phyloP scores from a whole-genome alignment of 2,888 invertebrate species.

The Hymenopus coronatus region DNA sequence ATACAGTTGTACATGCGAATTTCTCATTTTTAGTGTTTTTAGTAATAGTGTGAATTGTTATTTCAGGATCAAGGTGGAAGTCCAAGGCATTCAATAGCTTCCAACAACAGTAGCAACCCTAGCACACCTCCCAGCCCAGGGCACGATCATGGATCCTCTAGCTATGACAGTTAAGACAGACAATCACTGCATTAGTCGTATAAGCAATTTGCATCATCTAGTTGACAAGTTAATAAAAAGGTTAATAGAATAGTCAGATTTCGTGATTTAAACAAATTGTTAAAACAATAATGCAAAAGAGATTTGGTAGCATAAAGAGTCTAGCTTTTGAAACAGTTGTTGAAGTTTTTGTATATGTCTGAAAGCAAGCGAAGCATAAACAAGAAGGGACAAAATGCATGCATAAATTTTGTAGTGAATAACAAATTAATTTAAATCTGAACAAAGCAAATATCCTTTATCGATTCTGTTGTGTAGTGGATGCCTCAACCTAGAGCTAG shows the following conservation, averaged over 20 bases:
- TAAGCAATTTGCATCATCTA: neutral
- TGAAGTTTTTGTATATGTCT: neutral
- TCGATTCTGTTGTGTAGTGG: neutral
- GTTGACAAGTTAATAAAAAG: neutral
- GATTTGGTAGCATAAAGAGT: neutral
- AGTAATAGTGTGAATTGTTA: neutral
- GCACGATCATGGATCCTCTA: conserved; percentile 64
- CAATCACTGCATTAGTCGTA: conserved; percentile 16
- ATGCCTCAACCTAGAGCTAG: neutral
- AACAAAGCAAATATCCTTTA: neutral
- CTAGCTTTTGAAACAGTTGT: neutral
- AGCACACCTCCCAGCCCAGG: conserved; percentile 70
- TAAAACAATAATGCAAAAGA: neutral
- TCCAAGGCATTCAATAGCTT: conserved; percentile 69
- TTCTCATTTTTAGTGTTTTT: too few relatives aligned
- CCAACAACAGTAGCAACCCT: conserved; percentile 71
- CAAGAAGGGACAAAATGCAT: neutral
- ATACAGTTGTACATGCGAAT: too few relatives aligned
- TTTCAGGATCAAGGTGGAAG: conserved; percentile 46
- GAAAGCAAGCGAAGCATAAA: neutral
- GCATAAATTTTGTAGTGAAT: neutral
- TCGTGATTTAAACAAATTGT: neutral
- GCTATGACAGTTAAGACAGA: conserved; percentile 59
- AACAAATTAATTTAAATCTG: neutral
- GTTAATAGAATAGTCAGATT: neutral